Base-by-base conservation (phyloP, 1,140 invertebrate species). In the Cylas formicarius region DNA sequence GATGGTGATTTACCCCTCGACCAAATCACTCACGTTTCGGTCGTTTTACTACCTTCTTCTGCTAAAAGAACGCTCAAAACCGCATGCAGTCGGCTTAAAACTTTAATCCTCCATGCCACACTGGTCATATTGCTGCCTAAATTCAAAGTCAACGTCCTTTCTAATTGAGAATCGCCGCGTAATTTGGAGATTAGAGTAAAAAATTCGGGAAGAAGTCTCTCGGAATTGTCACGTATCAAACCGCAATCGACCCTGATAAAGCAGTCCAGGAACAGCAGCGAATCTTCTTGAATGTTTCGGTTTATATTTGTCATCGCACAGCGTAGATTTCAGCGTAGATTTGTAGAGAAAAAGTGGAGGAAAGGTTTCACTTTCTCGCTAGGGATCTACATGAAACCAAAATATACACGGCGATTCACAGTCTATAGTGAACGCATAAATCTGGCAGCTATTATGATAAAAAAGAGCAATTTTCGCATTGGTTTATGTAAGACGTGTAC, bases 241-340 rank as follows among this genome's bases (percentile, higher is more conserved):
- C 62, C 55, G 3, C 76, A 78, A 39, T 76, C 72, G 37, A 77
- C 71, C 22, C 75, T 63, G 10, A 85, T 61, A 14, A 89, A 66
- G 36, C 77, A 71, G 56, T 86, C 87, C n/a, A 90, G 65, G 35
- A 88, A 74, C 6, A 78, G 56, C 2, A 93, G 64, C 1, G 88
- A 87, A 63, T 90, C 87, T 61, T 85, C 80, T 60, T 89, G 82
- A 34, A 91, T 81, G 31, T 72, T 70, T 9, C 73, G 74, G 61
- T 86, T 74, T 40, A 93, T 84, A 53, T 90, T 85, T 7, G 86
- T 90, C 84, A 91, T 90, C 1, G 84, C 81, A 70, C 87, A 91
- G 20, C 78, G 75, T 20, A 91, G 62, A 58, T 90, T 87, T 8
- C 87, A 91, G 20, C 78, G 75, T 20, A 91, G 62, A 58, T 90